These are phyloP conservation scores for Rhinatrema bivittatum DNA, from an alignment of 2,797 vertebrate species.

Conservation along the genomic window DNA sequence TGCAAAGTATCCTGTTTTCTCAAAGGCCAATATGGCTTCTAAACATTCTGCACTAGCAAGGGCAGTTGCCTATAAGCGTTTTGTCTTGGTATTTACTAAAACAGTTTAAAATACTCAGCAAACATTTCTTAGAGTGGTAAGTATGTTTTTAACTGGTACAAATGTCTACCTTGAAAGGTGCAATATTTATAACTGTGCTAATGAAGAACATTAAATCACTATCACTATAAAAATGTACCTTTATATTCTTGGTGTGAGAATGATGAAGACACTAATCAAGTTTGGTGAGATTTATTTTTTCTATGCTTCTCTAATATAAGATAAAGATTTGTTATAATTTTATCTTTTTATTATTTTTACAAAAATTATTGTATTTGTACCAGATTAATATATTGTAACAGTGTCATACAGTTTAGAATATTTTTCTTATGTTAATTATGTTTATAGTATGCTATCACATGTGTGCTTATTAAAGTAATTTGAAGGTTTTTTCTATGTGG, in stretches of 20 bases:
- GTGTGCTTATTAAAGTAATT: slow-evolving; percentile 26
- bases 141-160: too few species aligned
- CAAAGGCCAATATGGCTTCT: too few species aligned
- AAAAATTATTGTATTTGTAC: slow-evolving; percentile 15
- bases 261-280: slow-evolving; percentile 12
- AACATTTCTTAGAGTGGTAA: too few species aligned
- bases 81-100: too few species aligned
- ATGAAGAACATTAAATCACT: slow-evolving; percentile 2
- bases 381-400: slow-evolving; percentile 7
- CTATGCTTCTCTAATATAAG: background rate
- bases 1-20: too few species aligned
- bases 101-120: too few species aligned
- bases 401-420: background rate
- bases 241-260: slow-evolving; percentile 19
- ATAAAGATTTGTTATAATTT: slow-evolving; percentile 10
- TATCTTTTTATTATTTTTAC: slow-evolving; percentile 35
- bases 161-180: too few species aligned
- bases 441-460: slow-evolving; percentile 2
- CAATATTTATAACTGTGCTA: too few species aligned
- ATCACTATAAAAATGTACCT: slow-evolving; percentile 31
- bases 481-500: background rate
- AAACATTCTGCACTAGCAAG: too few species aligned
- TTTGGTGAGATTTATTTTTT: slow-evolving; percentile 36
- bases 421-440: slow-evolving; percentile 19
- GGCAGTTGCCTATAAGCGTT: too few species aligned